phyloP scores from a whole-genome alignment of 2,113 vertebrate genomes.

The Oceanites oceanicus region DNA sequence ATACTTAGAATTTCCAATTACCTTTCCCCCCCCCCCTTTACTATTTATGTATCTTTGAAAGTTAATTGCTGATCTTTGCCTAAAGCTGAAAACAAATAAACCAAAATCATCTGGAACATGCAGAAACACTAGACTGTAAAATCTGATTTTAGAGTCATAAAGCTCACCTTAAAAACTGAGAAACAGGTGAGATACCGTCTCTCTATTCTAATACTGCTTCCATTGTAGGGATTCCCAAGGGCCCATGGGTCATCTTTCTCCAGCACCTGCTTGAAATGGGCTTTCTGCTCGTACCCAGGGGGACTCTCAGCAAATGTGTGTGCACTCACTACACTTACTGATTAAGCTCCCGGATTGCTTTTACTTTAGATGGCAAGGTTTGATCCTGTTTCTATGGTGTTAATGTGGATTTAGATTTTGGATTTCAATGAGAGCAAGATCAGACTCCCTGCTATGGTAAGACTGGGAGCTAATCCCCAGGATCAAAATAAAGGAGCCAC shows the following conservation, averaged over 20 bases:
- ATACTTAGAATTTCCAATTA: not conserved
- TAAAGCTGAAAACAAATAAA: not conserved
- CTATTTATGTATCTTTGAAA: not conserved
- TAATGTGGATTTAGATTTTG: slow-evolving; percentile 59
- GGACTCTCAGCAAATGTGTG: not conserved
- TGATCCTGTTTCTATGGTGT: slow-evolving; percentile 54
- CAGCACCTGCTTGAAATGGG: not conserved
- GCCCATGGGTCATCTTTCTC: not conserved
- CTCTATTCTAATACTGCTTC: not conserved
- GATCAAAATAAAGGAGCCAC: slow-evolving; percentile 62
- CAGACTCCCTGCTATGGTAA: slow-evolving; percentile 59
- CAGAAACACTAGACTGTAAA: not conserved
- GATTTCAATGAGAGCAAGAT: slow-evolving; percentile 54
- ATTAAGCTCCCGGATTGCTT: not conserved
- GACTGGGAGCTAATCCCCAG: slow-evolving; percentile 65
- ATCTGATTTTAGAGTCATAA: not conserved
- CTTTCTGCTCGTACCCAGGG: not conserved
- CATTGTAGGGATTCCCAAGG: not conserved
- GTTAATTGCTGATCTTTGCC: not conserved
- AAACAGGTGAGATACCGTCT: not conserved
- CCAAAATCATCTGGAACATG: not conserved
- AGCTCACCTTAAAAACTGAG: not conserved
- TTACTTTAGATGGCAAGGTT: slow-evolving; percentile 30
- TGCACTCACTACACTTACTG: not conserved
- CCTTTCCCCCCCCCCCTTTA: fast-evolving